Percentiles rank a stretch among this genome's conserved stretches.
These are phyloP conservation scores for Platanista minor DNA, from an alignment of 2,113 vertebrate species.

Conservation along the genomic window DNA sequence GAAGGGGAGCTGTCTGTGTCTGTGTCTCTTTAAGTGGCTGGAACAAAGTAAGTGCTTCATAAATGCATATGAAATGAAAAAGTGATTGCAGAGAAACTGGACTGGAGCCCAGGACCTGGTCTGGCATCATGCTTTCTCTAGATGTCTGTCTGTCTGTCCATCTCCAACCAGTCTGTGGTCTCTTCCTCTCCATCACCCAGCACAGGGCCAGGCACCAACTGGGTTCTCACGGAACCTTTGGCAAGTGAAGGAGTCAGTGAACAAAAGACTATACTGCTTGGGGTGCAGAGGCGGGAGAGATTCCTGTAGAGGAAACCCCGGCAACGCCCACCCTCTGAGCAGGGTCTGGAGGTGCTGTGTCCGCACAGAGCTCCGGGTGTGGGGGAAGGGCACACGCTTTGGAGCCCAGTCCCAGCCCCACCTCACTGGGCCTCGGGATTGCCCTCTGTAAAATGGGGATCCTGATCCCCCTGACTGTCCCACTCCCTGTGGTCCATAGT, in stretches of 20 bases:
- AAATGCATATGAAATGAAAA: neutral
- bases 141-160: neutral
- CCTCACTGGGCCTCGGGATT: neutral
- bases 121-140: neutral
- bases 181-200: neutral
- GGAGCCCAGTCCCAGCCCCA: neutral
- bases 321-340: too few relatives aligned
- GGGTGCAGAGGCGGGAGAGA: neutral
- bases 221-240: neutral
- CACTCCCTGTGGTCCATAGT: too few relatives aligned
- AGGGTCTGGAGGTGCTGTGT: fast-evolving
- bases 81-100: too few relatives aligned
- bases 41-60: neutral
- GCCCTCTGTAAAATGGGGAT: neutral
- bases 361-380: neutral
- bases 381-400: neutral
- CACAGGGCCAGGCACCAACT: neutral
- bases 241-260: neutral
- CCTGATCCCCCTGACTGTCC: too few relatives aligned
- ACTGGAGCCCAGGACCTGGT: neutral
- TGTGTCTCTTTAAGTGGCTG: neutral
- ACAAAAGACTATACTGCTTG: neutral
- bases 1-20: neutral
- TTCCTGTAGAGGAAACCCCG: neutral
- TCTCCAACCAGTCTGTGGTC: neutral